phyloP scores from a whole-genome alignment of 2,113 vertebrate genomes.

The Benthochromis sp. region DNA sequence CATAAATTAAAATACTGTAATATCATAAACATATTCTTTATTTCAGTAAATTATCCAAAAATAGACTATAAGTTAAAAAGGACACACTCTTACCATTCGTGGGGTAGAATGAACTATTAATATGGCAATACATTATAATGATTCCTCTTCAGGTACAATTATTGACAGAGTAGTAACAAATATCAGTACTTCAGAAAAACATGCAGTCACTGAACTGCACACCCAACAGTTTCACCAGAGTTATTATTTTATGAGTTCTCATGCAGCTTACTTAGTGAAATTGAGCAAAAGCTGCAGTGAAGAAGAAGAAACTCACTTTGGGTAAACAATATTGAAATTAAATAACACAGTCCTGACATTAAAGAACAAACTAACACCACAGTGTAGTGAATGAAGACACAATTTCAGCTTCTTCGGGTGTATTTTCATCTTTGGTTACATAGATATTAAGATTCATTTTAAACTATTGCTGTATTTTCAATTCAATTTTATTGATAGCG shows the following conservation, averaged over 20 bases:
- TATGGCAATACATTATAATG: neutral
- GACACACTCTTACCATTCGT: neutral
- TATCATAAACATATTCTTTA: neutral
- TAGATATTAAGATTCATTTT: neutral
- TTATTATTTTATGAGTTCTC: neutral
- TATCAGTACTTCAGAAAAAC: neutral
- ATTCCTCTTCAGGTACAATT: neutral
- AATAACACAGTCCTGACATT: neutral
- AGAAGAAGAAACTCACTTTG: neutral
- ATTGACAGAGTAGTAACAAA: neutral
- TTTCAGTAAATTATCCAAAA: neutral
- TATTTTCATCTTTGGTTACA: neutral
- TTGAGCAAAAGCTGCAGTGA: neutral
- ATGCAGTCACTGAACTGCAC: neutral
- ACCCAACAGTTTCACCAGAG: neutral
- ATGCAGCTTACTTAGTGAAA: neutral
- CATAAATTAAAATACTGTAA: neutral
- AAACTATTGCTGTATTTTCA: neutral
- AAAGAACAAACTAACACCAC: neutral
- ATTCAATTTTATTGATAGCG: neutral
- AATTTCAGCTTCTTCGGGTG: neutral
- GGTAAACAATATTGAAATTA: neutral
- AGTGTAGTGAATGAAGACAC: neutral
- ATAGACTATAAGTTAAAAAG: neutral
- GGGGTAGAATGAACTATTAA: neutral